These are phyloP conservation scores for Drosophila vallismaia DNA, from an alignment of 2,888 invertebrate genomes.

Conservation along the genomic window DNA sequence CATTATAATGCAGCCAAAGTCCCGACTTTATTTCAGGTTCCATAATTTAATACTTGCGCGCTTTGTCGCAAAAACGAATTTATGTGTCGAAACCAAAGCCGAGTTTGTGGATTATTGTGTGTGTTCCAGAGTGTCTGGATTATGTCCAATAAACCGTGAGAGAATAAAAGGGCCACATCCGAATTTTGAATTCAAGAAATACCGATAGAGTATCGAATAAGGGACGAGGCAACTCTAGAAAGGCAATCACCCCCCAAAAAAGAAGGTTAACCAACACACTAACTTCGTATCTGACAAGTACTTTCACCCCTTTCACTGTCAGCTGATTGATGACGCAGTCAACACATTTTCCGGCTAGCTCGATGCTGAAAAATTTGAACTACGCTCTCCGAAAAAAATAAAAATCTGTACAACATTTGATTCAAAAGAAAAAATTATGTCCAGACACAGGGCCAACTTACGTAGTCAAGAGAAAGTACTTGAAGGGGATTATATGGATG, in stretches of 20 bases:
- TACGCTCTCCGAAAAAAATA: not conserved
- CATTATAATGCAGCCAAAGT: slow-evolving; percentile 65
- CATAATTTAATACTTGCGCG: slow-evolving; percentile 61
- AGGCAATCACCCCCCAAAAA: not conserved
- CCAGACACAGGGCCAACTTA: not conserved
- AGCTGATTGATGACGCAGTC: slow-evolving; percentile 1
- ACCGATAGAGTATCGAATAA: not conserved
- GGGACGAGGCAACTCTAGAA: not conserved
- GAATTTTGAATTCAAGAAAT: not conserved
- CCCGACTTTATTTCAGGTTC: slow-evolving; percentile 53
- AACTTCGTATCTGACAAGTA: not conserved
- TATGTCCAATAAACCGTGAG: not conserved
- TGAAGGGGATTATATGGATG: not conserved
- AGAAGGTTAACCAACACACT: not conserved
- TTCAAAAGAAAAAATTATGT: not conserved
- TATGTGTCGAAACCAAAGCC: slow-evolving; percentile 72
- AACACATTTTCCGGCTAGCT: not conserved
- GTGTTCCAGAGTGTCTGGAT: slow-evolving; percentile 3
- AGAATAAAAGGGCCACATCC: not conserved
- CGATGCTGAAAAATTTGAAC: no score
- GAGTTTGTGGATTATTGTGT: slow-evolving; percentile 23
- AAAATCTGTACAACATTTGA: not conserved
- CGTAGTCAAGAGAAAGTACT: not conserved
- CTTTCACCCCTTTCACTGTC: slow-evolving; percentile 2
- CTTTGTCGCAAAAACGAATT: slow-evolving; percentile 65